Evolutionary conservation across 2,113 vertebrate genomes (phyloP).

Genomic region (Mobula birostris): DNA sequence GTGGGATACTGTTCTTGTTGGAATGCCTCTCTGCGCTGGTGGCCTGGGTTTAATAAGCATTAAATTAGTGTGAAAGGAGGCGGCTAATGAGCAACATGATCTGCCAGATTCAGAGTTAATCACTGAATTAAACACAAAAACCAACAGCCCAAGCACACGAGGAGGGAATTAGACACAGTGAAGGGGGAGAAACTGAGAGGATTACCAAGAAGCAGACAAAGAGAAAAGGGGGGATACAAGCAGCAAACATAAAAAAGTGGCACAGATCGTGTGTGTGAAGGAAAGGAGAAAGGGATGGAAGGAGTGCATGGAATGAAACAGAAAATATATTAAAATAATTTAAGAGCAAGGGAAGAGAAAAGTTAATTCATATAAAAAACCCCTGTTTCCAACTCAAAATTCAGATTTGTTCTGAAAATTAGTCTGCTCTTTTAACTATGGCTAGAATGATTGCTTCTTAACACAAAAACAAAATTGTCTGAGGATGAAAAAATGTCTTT

Average conservation of each 20-base stretch:
- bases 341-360: not conserved
- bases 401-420: not conserved
- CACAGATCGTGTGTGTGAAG: not conserved
- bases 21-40: slow-evolving; percentile 26
- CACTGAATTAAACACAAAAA: slow-evolving; percentile 35
- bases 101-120: slow-evolving; percentile 33
- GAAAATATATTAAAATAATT: not conserved
- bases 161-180: slow-evolving; percentile 25
- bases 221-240: not conserved
- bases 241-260: not conserved
- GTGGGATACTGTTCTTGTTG: slow-evolving; percentile 28
- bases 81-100: slow-evolving; percentile 29
- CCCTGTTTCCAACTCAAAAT: not conserved
- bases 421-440: not conserved
- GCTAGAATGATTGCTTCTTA: not conserved
- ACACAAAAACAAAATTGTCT: not conserved
- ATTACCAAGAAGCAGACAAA: slow-evolving; percentile 12
- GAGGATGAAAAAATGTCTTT: not conserved
- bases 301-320: not conserved
- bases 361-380: not conserved
- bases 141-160: slow-evolving; percentile 18
- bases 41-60: slow-evolving; percentile 33
- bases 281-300: not conserved
- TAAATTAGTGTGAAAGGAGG: slow-evolving; percentile 33
- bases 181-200: slow-evolving; percentile 18